Evolutionary conservation across 1,140 invertebrate species (phyloP).

Genomic region (Pseudobourletiella spinata): DNA sequence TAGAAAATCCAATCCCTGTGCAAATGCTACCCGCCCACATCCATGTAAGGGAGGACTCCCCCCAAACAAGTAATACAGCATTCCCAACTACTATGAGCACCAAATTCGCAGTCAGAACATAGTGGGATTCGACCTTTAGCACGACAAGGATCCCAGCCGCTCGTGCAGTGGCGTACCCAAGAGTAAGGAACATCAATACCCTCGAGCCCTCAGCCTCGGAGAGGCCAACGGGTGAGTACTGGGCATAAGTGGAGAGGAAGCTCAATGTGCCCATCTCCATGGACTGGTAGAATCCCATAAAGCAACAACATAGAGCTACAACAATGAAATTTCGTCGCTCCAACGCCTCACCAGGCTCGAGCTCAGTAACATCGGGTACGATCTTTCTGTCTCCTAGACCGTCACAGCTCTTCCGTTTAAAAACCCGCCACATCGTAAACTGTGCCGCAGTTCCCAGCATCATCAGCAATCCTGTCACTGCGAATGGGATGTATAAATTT

Average conservation of each 20-base stretch:
- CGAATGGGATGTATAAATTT: too few relatives aligned
- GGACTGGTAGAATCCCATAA: neutral
- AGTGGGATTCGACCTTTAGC: neutral
- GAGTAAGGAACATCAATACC: slow-evolving; percentile 5
- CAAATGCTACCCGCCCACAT: neutral
- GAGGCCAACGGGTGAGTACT: neutral
- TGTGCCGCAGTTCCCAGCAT: too few relatives aligned
- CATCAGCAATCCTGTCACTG: too few relatives aligned
- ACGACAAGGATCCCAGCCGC: slow-evolving; percentile 7
- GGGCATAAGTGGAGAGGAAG: slow-evolving; percentile 17
- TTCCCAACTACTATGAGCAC: slow-evolving; percentile 1
- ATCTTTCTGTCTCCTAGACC: too few relatives aligned
- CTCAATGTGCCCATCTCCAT: slow-evolving; percentile 10
- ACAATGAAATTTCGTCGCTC: too few relatives aligned
- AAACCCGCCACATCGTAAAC: too few relatives aligned
- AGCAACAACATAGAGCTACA: neutral
- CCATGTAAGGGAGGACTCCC: neutral
- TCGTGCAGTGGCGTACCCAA: slow-evolving; percentile 2
- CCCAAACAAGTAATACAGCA: slow-evolving; percentile 1
- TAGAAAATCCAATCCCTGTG: slow-evolving; percentile 16
- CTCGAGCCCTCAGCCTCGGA: slow-evolving; percentile 3
- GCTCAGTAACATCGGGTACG: too few relatives aligned
- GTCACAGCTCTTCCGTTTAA: too few relatives aligned
- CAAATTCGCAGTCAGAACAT: slow-evolving; percentile 8
- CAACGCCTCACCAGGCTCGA: too few relatives aligned